These are phyloP conservation scores for Drosophila hamatofila DNA, from an alignment of 2,888 invertebrate species.

Conservation along the genomic window DNA sequence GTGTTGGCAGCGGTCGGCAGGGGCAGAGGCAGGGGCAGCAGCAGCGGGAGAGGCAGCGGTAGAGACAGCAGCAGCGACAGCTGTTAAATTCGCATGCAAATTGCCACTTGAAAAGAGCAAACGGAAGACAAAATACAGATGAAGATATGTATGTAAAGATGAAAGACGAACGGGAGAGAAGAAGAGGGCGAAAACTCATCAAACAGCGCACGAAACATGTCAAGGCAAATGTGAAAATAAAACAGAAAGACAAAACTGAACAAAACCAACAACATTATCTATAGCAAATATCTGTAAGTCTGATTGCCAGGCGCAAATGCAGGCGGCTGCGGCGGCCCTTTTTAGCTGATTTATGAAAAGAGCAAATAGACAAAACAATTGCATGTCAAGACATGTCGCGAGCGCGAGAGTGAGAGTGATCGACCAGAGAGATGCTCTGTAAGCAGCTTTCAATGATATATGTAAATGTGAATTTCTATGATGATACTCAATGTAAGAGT, in stretches of 20 bases:
- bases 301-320: constrained; percentile 76
- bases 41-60: constrained; percentile 53
- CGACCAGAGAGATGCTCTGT: not conserved
- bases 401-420: not conserved
- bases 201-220: constrained; percentile 50
- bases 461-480: not conserved
- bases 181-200: constrained; percentile 26
- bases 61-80: constrained; percentile 62
- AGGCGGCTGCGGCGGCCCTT: constrained; percentile 34
- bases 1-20: constrained; percentile 64
- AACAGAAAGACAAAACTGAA: constrained; percentile 9
- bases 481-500: too few relatives aligned
- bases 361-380: constrained; percentile 35
- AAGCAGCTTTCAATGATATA: too few relatives aligned
- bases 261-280: constrained; percentile 18
- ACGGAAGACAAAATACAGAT: constrained; percentile 28
- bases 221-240: constrained; percentile 53
- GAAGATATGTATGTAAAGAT: constrained; percentile 13
- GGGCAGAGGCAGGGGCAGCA: constrained; percentile 58
- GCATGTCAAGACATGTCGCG: constrained; percentile 54
- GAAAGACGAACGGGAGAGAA: constrained; percentile 6
- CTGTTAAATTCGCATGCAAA: constrained; percentile 56
- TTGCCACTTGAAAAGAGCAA: constrained; percentile 42
- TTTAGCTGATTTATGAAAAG: constrained; percentile 16
- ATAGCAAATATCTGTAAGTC: constrained; percentile 42